Evolutionary conservation across 1,140 invertebrate genomes (phyloP).

Genomic region (Aphis craccivora): DNA sequence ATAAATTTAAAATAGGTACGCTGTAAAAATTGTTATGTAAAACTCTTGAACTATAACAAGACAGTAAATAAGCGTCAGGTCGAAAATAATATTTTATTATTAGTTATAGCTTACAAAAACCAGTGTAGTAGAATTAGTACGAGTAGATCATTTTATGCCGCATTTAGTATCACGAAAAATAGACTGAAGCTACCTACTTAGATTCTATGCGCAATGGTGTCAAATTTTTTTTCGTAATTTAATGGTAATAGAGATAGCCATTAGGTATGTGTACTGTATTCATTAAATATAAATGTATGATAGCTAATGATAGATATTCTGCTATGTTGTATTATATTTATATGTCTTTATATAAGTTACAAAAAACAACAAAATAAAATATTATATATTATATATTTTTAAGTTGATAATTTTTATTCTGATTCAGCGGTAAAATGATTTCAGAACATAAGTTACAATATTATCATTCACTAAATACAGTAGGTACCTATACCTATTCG

Average conservation of each 20-base stretch:
- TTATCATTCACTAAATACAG: background rate
- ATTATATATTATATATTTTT: too few relatives aligned
- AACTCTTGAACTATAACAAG: background rate
- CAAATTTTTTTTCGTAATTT: background rate
- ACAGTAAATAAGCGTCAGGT: background rate
- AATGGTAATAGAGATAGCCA: background rate
- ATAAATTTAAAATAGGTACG: background rate
- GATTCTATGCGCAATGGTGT: background rate
- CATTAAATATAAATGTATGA: background rate
- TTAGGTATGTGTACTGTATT: background rate
- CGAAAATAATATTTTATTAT: background rate
- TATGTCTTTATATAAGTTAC: background rate
- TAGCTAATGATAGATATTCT: background rate
- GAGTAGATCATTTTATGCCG: background rate
- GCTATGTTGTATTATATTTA: background rate
- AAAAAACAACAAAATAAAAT: too few relatives aligned
- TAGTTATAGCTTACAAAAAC: background rate
- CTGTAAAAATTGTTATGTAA: background rate
- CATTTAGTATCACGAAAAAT: background rate
- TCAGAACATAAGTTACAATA: background rate
- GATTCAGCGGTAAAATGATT: background rate
- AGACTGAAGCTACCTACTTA: background rate
- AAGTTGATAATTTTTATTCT: background rate
- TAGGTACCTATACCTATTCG: background rate
- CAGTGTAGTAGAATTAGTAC: too few relatives aligned